phyloP scores from a whole-genome alignment of 2,113 vertebrate genomes.

The Oceanites oceanicus region DNA sequence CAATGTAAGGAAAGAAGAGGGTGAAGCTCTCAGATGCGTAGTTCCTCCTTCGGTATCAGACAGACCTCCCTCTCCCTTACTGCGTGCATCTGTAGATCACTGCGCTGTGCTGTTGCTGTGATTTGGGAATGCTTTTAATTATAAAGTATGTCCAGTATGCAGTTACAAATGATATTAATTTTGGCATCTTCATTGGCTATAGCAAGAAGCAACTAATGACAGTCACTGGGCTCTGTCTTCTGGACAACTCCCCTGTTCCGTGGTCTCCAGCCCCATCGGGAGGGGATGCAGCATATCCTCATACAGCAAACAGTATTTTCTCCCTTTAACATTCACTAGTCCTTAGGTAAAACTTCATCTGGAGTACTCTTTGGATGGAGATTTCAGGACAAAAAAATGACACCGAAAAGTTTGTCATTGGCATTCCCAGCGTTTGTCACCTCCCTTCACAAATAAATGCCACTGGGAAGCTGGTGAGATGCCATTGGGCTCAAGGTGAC shows the following conservation, averaged over 20 bases:
- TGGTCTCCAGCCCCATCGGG: neutral
- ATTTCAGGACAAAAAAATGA: neutral
- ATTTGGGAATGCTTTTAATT: neutral
- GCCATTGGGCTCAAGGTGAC: neutral
- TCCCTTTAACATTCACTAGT: neutral
- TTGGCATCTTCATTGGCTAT: neutral
- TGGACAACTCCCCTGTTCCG: neutral
- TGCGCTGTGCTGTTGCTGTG: fast-evolving
- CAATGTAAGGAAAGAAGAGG: neutral
- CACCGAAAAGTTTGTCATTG: neutral
- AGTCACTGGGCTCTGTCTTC: neutral
- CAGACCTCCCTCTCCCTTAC: neutral
- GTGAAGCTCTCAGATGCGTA: neutral
- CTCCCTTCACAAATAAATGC: neutral
- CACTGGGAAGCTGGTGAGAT: neutral
- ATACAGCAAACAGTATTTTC: neutral
- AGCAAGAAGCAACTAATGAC: neutral
- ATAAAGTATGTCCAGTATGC: neutral
- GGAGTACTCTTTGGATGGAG: neutral
- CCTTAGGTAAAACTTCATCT: neutral
- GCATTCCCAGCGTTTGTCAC: neutral
- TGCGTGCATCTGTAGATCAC: fast-evolving
- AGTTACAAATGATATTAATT: neutral
- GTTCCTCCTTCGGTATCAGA: neutral
- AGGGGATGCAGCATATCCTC: neutral